These are phyloP conservation scores for Caracal caracal DNA, from an alignment of 2,113 vertebrate species.

Conservation along the genomic window DNA sequence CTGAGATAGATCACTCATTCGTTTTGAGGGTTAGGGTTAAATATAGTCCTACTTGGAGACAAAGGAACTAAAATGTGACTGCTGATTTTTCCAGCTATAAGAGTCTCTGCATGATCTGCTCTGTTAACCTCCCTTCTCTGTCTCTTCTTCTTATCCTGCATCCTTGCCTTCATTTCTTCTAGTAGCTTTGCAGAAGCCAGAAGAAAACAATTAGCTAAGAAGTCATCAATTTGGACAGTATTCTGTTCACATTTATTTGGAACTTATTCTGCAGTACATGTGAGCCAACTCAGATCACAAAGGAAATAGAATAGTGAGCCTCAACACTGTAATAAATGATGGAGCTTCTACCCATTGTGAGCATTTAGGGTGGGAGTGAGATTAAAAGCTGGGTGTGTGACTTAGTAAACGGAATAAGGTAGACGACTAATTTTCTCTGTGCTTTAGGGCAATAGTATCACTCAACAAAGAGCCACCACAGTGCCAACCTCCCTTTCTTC, in stretches of 20 bases:
- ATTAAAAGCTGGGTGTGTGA: background rate
- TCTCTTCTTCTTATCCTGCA: background rate
- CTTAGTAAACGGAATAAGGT: background rate
- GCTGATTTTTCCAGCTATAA: background rate
- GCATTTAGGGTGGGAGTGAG: background rate
- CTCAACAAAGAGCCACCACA: background rate
- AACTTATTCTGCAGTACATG: background rate
- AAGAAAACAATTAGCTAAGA: background rate
- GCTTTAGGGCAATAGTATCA: background rate
- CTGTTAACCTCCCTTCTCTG: background rate
- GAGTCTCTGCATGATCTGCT: background rate
- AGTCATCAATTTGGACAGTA: background rate
- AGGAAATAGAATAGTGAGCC: background rate
- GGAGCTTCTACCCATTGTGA: background rate
- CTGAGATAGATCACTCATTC: background rate
- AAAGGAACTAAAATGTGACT: background rate
- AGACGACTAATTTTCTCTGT: background rate
- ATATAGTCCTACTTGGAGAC: background rate
- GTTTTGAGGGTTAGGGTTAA: background rate
- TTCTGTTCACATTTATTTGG: background rate
- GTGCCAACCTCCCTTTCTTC: background rate
- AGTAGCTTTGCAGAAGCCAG: background rate
- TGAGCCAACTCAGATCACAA: background rate
- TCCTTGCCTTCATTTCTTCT: constrained; percentile 43
- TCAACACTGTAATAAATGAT: background rate